These are phyloP conservation scores for Dysmachus trigonus DNA, from an alignment of 2,888 invertebrate species.

Conservation along the genomic window DNA sequence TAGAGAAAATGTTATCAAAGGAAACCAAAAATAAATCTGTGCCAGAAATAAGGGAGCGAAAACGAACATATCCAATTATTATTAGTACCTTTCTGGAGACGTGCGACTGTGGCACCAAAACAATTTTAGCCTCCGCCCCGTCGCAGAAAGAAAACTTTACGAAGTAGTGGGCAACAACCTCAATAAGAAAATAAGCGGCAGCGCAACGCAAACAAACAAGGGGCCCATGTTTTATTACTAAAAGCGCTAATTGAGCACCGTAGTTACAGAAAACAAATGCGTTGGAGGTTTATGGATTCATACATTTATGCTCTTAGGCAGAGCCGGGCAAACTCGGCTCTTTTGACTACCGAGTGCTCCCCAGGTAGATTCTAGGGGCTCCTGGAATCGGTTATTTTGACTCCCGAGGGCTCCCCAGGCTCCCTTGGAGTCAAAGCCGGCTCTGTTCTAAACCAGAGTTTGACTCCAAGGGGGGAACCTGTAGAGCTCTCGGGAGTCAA, in stretches of 20 bases:
- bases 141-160: neutral
- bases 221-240: neutral
- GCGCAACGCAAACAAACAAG: neutral
- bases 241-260: neutral
- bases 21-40: neutral
- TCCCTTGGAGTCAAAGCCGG: too few species aligned
- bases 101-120: neutral
- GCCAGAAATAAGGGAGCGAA: neutral
- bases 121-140: neutral
- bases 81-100: neutral
- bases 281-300: neutral
- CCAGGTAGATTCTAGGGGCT: too few species aligned
- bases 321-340: too few species aligned
- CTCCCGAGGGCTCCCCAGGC: too few species aligned
- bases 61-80: neutral
- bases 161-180: neutral
- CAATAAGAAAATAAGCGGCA: neutral
- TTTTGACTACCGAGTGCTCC: too few species aligned
- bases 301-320: too few species aligned
- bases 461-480: too few species aligned
- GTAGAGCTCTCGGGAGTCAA: too few species aligned
- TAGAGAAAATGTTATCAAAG: neutral
- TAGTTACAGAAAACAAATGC: neutral
- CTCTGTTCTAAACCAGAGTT: too few species aligned
- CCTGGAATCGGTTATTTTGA: too few species aligned